Evolutionary conservation across 92 coral and sea anemone species (phyloP).

Genomic region (Anthopleura xanthogrammica): DNA sequence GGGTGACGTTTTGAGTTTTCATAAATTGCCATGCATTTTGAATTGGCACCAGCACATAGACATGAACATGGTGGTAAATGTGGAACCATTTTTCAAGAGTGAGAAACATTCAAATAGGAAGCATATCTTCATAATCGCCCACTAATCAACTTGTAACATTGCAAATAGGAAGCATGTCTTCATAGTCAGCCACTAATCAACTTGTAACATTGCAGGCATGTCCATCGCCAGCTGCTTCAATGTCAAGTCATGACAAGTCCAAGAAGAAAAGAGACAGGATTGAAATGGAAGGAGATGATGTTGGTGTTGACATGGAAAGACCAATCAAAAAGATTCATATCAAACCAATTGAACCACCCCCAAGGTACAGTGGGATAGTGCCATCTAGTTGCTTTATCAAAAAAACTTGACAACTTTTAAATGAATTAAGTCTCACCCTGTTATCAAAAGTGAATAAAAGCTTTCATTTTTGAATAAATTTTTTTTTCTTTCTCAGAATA

Average conservation of each 20-base stretch:
- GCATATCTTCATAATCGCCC: background rate
- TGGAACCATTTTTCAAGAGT: too few species aligned
- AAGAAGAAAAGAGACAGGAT: slow-evolving; percentile 75
- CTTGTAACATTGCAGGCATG: slow-evolving; percentile 53
- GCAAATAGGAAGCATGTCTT: background rate
- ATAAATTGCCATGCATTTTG: too few species aligned
- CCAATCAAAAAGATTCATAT: slow-evolving; percentile 91
- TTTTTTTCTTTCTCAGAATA: too few species aligned
- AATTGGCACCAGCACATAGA: too few species aligned
- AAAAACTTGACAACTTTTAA: too few species aligned
- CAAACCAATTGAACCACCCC: slow-evolving; percentile 94
- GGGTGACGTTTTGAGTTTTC: too few species aligned
- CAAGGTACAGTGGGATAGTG: slow-evolving; percentile 29
- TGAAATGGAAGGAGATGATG: slow-evolving; percentile 63
- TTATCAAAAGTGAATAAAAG: too few species aligned
- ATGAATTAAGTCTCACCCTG: too few species aligned
- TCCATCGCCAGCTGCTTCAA: slow-evolving; percentile 81
- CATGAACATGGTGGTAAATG: too few species aligned
- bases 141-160: background rate
- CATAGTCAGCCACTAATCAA: background rate
- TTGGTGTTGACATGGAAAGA: slow-evolving; percentile 58
- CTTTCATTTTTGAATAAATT: too few species aligned
- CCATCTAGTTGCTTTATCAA: too few species aligned
- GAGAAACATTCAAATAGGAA: too few species aligned
- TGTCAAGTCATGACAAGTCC: slow-evolving; percentile 72